A percentile compares a stretch with the other conserved stretches of the same genome.
These are phyloP conservation scores for Dermatophagoides farinae DNA, from an alignment of 1,140 invertebrate genomes.

Conservation along the genomic window DNA sequence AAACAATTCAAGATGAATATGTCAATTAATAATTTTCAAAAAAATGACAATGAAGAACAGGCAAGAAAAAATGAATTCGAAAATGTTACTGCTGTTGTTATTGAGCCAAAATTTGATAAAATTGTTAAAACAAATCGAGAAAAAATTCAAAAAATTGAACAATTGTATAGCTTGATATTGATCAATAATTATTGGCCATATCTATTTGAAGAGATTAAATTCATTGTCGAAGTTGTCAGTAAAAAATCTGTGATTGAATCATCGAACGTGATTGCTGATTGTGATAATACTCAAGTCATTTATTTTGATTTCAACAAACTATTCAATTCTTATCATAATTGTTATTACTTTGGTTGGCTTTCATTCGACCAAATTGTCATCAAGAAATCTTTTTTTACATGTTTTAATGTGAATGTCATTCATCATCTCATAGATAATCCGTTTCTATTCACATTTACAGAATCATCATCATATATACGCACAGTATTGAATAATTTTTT, in stretches of 20 bases:
- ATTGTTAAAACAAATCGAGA: background rate
- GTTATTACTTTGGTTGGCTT: conserved; percentile 37
- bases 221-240: conserved; percentile 16
- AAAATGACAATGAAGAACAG: background rate
- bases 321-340: conserved; percentile 31
- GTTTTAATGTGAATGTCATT: conserved; percentile 34
- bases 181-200: conserved; percentile 2
- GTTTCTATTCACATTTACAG: conserved; percentile 21
- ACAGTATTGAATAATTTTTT: background rate
- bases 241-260: background rate
- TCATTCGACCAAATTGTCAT: conserved; percentile 26
- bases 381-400: conserved; percentile 27
- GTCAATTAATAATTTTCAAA: background rate
- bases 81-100: background rate
- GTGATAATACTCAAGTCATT: background rate
- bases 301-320: background rate
- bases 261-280: background rate
- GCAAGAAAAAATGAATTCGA: background rate
- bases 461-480: background rate
- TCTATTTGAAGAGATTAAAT: conserved; percentile 14
- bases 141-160: background rate
- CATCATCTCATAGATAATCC: conserved; percentile 32
- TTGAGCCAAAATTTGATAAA: background rate
- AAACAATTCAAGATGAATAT: background rate
- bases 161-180: background rate